phyloP scores from a whole-genome alignment of 2,113 vertebrate genomes.

The Grallaria varia region DNA sequence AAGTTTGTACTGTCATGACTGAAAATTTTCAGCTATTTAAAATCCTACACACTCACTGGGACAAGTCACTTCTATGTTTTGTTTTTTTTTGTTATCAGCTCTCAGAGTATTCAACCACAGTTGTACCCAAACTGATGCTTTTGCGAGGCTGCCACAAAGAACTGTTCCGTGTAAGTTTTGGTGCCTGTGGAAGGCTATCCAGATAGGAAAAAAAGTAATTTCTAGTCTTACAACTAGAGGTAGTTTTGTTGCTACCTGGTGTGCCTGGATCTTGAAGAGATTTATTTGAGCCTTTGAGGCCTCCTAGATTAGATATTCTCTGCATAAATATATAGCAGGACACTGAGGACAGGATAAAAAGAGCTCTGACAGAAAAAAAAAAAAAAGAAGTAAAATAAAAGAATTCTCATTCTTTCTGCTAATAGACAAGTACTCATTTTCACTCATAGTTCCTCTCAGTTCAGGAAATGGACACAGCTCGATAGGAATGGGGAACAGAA shows the following conservation, averaged over 20 bases:
- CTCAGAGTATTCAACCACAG: background rate
- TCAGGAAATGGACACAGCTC: background rate
- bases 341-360: background rate
- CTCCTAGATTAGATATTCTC: background rate
- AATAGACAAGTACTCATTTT: background rate
- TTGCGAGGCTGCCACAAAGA: background rate
- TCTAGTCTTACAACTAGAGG: background rate
- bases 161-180: background rate
- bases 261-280: background rate
- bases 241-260: background rate
- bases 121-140: background rate
- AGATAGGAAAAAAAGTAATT: background rate
- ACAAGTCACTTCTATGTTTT: background rate
- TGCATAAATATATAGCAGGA: background rate
- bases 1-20: background rate
- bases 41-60: background rate
- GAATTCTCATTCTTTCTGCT: background rate
- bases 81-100: background rate
- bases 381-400: background rate
- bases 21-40: background rate
- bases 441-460: background rate
- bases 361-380: background rate
- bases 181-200: background rate
- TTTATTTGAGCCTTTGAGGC: background rate
- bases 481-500: background rate